A percentile compares a stretch with the other conserved stretches of the same genome.
These are phyloP conservation scores for Zoanthus sociatus DNA, from an alignment of 92 coral and sea anemone species.

Conservation along the genomic window DNA sequence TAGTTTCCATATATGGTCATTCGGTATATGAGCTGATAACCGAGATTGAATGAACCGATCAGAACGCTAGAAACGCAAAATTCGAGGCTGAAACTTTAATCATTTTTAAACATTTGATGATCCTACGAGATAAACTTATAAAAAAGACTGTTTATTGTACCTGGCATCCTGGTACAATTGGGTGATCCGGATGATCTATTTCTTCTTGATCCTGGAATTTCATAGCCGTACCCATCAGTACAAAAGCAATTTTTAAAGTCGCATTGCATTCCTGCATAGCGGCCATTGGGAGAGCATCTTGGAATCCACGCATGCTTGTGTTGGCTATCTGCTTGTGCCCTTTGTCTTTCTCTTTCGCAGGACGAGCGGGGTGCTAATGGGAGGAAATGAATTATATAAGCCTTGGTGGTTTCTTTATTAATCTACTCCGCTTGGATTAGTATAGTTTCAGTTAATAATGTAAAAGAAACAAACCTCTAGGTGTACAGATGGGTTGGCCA, in stretches of 20 bases:
- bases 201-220: constrained; percentile 67
- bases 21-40: too few relatives aligned
- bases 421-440: too few relatives aligned
- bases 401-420: too few relatives aligned
- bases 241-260: constrained; percentile 75
- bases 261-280: constrained; percentile 72
- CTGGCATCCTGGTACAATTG: constrained; percentile 65
- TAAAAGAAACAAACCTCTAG: constrained; percentile 57
- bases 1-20: too few relatives aligned
- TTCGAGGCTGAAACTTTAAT: too few relatives aligned
- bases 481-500: constrained; percentile 79
- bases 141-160: neutral
- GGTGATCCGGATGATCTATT: constrained; percentile 49
- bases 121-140: too few relatives aligned
- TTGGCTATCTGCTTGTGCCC: constrained; percentile 76
- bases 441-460: neutral
- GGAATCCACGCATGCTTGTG: constrained; percentile 61
- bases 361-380: constrained; percentile 69
- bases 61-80: too few relatives aligned
- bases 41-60: too few relatives aligned
- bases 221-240: constrained; percentile 79
- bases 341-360: constrained; percentile 83
- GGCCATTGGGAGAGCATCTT: constrained; percentile 71
- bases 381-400: neutral
- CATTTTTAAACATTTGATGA: too few relatives aligned